Evolutionary conservation across 2,113 vertebrate genomes (phyloP), one percentile per base, ranked within the genome.

Genomic region (Tragelaphus strepsiceros): DNA sequence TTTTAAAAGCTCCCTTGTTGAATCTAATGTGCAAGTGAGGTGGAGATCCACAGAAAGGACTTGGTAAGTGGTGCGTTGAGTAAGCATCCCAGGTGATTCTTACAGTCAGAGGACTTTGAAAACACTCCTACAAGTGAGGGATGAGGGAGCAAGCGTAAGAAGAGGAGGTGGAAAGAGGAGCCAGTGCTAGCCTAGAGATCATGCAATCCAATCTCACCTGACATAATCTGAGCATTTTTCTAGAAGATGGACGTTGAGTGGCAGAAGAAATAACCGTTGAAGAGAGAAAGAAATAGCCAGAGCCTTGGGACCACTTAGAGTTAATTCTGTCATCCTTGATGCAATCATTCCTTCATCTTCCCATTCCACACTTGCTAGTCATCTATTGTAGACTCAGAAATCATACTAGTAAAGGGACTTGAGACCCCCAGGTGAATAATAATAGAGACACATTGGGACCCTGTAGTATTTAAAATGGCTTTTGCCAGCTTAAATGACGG

Each of bases 1-100:
- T 83, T 78, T 64, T 62, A 91, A 97, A 90, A 96, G 86, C 91
- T 98, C 94, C 97, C 94, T 35, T 7, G 83, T 35, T 51, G 86
- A 96, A 74, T 64, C 51, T 95, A 91, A 96, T 32, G 78, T 90
- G 58, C 86, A 87, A 10, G 3, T 0, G 3, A 88, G 30, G 46
- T 39, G 56, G 88, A 93, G 78, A 83, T 53, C 43, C 39, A 9
- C 21, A 22, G 81, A 30, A 85, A 95, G 91, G 24, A 82, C 59
- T 35, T 62, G 84, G 32, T 53, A 90, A 90, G 58, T 24, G 4
- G 16, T 32, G 53, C 3, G 71, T 58, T 82, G 32, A 54, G 32
- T 39, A 39, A 97, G 30, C 82, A 74, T 61, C 26, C 8, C 82
- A 90, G 91, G 93, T 86, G 93, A 83, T 43, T 61, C 16, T 53